Conservation (phyloP, 1,140 invertebrate species). For the Drosophila auraria region DNA sequence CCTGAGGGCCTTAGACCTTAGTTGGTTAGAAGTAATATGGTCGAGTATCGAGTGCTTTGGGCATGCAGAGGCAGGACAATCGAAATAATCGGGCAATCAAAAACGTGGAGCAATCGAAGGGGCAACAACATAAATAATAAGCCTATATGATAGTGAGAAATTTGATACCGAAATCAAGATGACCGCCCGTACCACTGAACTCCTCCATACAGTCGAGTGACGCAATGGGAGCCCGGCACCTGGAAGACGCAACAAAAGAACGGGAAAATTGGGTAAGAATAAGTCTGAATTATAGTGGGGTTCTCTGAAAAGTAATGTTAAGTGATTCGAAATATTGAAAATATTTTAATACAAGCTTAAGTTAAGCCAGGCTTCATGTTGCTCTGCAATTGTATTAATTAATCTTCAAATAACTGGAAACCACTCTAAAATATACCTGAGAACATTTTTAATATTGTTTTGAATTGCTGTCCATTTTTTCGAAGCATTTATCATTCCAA, state of each 20-base stretch:
- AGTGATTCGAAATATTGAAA: too few relatives aligned
- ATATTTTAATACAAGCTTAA: too few relatives aligned
- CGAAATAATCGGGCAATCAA: slow-evolving; percentile 28
- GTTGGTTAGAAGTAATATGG: background rate
- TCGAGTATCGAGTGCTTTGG: background rate
- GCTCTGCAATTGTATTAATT: too few relatives aligned
- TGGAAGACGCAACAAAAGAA: slow-evolving; percentile 81
- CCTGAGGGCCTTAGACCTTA: background rate
- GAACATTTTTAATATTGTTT: too few relatives aligned
- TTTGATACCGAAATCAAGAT: slow-evolving; percentile 86
- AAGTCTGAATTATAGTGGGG: too few relatives aligned
- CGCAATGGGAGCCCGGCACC: slow-evolving; percentile 95
- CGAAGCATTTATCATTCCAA: too few relatives aligned
- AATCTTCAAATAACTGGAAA: too few relatives aligned
- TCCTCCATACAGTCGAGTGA: slow-evolving; percentile 97
- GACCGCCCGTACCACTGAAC: slow-evolving; percentile 89
- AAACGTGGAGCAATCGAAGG: slow-evolving; percentile 55
- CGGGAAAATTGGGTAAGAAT: background rate
- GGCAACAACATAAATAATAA: slow-evolving; percentile 70
- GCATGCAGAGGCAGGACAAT: slow-evolving; percentile 34
- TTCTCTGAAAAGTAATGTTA: background rate
- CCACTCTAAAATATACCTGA: too few relatives aligned
- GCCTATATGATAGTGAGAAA: slow-evolving; percentile 82
- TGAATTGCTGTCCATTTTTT: too few relatives aligned
- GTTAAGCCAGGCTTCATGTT: too few relatives aligned